Evolutionary conservation across 2,797 vertebrate genomes (phyloP).

Genomic region (Bucorvus abyssinicus): DNA sequence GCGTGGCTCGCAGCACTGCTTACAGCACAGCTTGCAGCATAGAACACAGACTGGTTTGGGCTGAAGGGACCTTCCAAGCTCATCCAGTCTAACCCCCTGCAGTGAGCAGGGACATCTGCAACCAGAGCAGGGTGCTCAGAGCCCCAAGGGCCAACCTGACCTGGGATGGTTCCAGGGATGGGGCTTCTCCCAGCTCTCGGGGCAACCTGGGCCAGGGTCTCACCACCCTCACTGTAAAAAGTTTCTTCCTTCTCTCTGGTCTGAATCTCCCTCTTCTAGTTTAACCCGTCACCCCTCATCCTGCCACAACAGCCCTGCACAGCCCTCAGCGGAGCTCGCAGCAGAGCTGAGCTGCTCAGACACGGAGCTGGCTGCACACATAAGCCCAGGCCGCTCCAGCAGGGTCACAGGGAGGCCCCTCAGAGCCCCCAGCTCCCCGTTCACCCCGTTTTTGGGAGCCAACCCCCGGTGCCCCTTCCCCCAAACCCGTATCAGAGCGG

Average conservation of each 20-base stretch:
- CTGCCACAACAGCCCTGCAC: background rate
- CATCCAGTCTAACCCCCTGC: background rate
- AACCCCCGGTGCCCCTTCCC: background rate
- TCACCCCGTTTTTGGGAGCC: background rate
- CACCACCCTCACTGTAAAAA: background rate
- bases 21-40: background rate
- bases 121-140: background rate
- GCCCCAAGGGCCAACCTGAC: background rate
- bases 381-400: background rate
- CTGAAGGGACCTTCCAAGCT: background rate
- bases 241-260: background rate
- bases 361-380: background rate
- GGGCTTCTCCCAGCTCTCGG: background rate
- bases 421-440: background rate
- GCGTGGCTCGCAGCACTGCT: accelerated
- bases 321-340: background rate
- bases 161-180: background rate
- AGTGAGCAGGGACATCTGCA: background rate
- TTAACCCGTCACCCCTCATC: background rate
- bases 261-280: background rate
- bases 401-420: accelerated
- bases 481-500: background rate
- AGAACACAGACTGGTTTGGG: background rate
- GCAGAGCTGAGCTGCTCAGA: background rate
- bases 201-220: background rate